Percentiles rank a stretch among this genome's conserved stretches.
These are phyloP conservation scores for Acutogordius australiensis DNA, from an alignment of 2,888 invertebrate species.

Conservation along the genomic window DNA sequence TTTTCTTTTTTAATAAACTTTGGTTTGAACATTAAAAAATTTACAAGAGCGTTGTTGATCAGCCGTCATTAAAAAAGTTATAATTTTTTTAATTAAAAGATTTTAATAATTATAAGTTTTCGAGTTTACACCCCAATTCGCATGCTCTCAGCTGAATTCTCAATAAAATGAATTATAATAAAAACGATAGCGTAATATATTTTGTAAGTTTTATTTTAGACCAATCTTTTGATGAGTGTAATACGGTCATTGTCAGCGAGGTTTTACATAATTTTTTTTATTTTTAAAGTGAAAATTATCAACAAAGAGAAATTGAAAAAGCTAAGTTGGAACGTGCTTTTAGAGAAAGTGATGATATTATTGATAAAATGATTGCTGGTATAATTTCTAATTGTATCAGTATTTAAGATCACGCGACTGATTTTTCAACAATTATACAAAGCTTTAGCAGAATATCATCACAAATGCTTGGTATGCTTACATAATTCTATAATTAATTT, in stretches of 20 bases:
- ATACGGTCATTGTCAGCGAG: conserved; percentile 71
- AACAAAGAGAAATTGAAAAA: conserved; percentile 57
- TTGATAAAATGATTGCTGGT: conserved; percentile 54
- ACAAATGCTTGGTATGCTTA: conserved; percentile 32
- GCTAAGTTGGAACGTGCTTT: conserved; percentile 70
- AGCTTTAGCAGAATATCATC: conserved; percentile 44
- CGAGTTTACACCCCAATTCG: too few relatives aligned
- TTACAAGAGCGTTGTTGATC: too few relatives aligned
- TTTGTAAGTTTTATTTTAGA: too few relatives aligned
- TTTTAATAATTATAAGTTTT: too few relatives aligned
- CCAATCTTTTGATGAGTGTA: conserved; percentile 45
- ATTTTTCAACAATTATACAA: conserved; percentile 50
- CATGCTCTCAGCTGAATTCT: too few relatives aligned
- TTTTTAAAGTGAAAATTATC: conserved; percentile 41
- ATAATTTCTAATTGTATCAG: conserved; percentile 12
- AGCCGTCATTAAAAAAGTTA: too few relatives aligned
- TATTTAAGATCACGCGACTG: conserved; percentile 41
- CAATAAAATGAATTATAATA: too few relatives aligned
- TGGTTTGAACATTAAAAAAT: conserved; percentile 8
- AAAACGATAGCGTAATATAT: too few relatives aligned
- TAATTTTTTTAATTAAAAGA: too few relatives aligned
- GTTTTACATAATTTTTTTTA: conserved; percentile 18
- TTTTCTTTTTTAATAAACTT: not conserved
- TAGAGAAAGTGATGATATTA: conserved; percentile 53
- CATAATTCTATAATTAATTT: conserved; percentile 12